Conservation (phyloP, 92 coral and sea anemone species). For the Virgularia gustaviana region DNA sequence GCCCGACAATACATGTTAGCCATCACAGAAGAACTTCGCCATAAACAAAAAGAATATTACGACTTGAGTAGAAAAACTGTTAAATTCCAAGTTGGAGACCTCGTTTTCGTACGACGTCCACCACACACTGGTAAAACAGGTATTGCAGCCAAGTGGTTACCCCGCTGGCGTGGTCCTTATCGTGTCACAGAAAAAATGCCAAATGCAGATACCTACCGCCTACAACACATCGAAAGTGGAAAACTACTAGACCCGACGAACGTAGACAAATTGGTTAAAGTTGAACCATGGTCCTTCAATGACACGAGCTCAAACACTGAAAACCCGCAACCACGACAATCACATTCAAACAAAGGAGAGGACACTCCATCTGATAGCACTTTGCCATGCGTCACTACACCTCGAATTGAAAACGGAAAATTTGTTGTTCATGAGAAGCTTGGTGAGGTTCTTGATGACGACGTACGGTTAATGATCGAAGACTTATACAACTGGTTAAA, state of each 20-base stretch:
- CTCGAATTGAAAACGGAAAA: neutral
- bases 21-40: neutral
- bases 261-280: neutral
- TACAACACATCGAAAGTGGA: neutral
- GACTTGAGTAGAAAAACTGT: too few species aligned
- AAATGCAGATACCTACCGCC: neutral
- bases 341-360: neutral
- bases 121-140: neutral
- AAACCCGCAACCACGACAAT: neutral
- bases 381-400: neutral
- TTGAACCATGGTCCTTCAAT: neutral
- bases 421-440: neutral
- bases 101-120: too few species aligned
- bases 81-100: too few species aligned
- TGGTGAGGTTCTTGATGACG: neutral
- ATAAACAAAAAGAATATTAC: too few species aligned
- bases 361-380: neutral
- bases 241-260: neutral
- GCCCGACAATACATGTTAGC: too few species aligned
- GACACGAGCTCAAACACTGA: too few species aligned
- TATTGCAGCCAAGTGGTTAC: neutral
- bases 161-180: neutral
- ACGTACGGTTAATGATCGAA: slow-evolving; percentile 3
- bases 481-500: slow-evolving; percentile 6
- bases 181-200: neutral